Conservation (phyloP, 2,113 vertebrate genomes). For the Copsychus sechellarum region DNA sequence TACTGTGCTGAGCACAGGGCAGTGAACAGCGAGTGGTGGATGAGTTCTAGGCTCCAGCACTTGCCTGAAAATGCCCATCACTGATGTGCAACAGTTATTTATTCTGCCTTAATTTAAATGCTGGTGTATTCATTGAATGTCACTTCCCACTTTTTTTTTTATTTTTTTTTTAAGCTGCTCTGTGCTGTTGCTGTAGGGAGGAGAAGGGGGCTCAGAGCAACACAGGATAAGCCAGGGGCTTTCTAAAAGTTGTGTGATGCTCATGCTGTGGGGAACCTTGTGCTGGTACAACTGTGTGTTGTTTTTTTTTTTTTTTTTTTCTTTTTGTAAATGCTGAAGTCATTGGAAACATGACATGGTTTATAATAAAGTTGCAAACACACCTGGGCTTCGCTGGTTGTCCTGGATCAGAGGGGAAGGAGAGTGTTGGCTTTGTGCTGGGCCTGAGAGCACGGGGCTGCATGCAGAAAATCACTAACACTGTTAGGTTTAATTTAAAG, state of each 20-base stretch:
- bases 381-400: rapidly evolving
- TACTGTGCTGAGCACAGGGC: rapidly evolving
- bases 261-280: not conserved
- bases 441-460: rapidly evolving
- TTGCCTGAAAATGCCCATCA: rapidly evolving
- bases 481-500: not conserved
- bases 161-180: not conserved
- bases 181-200: not conserved
- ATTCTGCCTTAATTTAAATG: slow-evolving; percentile 32
- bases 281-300: not conserved
- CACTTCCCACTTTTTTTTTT: not conserved
- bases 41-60: rapidly evolving
- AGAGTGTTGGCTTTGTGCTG: rapidly evolving
- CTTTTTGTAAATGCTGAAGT: not conserved
- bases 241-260: not conserved
- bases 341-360: not conserved
- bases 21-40: rapidly evolving
- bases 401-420: rapidly evolving
- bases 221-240: rapidly evolving
- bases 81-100: not conserved
- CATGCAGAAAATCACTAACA: rapidly evolving
- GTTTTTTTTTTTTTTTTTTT: not conserved
- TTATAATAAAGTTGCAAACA: slow-evolving; percentile 11
- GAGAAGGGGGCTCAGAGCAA: rapidly evolving
- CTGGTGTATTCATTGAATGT: not conserved